These are phyloP conservation scores for Propithecus deckenii DNA, from an alignment of 2,797 vertebrate genomes.

Conservation along the genomic window DNA sequence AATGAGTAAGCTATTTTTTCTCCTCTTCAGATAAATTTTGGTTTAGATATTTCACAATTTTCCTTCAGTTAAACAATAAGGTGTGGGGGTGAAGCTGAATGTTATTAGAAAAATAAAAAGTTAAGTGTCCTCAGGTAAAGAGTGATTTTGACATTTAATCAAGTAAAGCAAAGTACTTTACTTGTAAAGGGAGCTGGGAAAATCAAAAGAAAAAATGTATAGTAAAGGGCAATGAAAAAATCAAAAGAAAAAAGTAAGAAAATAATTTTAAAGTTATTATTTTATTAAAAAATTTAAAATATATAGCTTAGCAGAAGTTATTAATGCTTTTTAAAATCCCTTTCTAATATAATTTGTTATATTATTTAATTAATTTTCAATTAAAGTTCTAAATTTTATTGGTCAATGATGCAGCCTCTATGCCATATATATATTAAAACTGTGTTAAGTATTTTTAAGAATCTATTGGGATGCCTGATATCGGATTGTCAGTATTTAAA, in stretches of 20 bases:
- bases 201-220: background rate
- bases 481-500: constrained; percentile 29
- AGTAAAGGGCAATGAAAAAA: background rate
- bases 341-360: background rate
- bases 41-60: constrained; percentile 12
- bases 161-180: background rate
- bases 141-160: background rate
- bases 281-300: constrained; percentile 31
- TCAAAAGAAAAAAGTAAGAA: background rate
- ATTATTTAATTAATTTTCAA: constrained; percentile 16
- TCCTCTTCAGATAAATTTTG: background rate
- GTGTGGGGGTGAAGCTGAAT: background rate
- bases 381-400: background rate
- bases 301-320: background rate
- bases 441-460: constrained; percentile 3
- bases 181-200: background rate
- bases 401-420: background rate
- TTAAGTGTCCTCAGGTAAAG: background rate
- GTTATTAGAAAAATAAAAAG: background rate
- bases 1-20: background rate
- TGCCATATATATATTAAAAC: background rate
- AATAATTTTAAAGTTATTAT: background rate
- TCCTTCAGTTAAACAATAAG: background rate
- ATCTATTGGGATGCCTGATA: constrained; percentile 31
- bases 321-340: background rate